Evolutionary conservation across 2,113 vertebrate genomes (phyloP).

Genomic region (Oncorhynchus tshawytscha): DNA sequence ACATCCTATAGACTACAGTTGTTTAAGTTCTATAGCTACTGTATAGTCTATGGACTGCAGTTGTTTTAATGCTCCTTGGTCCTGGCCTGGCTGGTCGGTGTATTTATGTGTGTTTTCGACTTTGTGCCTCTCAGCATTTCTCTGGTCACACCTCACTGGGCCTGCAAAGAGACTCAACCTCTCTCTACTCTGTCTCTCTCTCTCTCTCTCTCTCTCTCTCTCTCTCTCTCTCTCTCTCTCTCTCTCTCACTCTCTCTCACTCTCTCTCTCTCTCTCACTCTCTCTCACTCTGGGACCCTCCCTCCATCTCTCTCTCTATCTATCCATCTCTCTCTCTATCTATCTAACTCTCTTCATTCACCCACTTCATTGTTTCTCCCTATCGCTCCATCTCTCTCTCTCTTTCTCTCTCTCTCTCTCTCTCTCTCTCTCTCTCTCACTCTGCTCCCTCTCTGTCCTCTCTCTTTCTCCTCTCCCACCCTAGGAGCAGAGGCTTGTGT

Average conservation of each 20-base stretch:
- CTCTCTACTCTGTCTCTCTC: not conserved
- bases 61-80: not conserved
- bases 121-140: not conserved
- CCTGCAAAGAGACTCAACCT: not conserved
- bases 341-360: not conserved
- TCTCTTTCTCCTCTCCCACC: constrained; percentile 3
- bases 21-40: no score
- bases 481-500: constrained; percentile 35
- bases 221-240: no score
- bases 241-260: no score
- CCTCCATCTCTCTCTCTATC: no score
- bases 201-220: not conserved
- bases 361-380: not conserved
- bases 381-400: not conserved
- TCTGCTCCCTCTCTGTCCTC: not conserved
- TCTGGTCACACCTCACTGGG: not conserved
- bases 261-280: not conserved
- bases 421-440: not conserved
- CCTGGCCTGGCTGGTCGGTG: not conserved
- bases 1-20: not conserved
- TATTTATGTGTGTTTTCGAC: not conserved
- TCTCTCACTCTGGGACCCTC: no score
- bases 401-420: not conserved
- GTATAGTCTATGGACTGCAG: not conserved
- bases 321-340: no score